Evolutionary conservation across 2,113 vertebrate genomes (phyloP).

Genomic region (Lethenteron reissneri): DNA sequence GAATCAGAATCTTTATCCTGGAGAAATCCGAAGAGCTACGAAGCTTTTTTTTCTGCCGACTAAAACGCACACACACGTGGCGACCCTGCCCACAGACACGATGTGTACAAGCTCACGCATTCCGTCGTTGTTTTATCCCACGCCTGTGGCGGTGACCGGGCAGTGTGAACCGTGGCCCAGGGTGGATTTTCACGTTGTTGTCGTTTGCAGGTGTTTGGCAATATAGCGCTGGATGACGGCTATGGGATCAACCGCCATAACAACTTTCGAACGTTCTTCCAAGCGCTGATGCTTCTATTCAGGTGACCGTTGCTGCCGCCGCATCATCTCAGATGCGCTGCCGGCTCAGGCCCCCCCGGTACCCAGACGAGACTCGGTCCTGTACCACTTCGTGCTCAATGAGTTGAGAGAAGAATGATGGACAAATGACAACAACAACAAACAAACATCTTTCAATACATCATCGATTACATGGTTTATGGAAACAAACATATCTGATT

Average conservation of each 20-base stretch:
- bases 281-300: slow-evolving; percentile 4
- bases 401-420: no score
- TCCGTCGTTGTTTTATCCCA: neutral
- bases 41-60: neutral
- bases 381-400: no score
- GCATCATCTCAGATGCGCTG: neutral
- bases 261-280: neutral
- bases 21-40: no score
- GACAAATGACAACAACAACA: no score
- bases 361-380: no score
- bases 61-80: neutral
- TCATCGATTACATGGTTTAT: no score
- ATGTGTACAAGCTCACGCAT: neutral
- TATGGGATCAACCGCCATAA: slow-evolving; percentile 2
- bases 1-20: no score
- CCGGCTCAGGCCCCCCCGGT: no score
- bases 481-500: no score
- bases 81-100: neutral
- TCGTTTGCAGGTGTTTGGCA: slow-evolving; percentile 5
- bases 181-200: neutral
- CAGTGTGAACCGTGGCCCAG: neutral
- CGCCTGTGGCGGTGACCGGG: neutral
- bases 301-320: neutral
- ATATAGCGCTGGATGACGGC: neutral
- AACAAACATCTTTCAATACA: no score